Evolutionary conservation across 2,797 vertebrate genomes (phyloP), one percentile per base, ranked within the genome.

Genomic region (Eremophila alpestris): DNA sequence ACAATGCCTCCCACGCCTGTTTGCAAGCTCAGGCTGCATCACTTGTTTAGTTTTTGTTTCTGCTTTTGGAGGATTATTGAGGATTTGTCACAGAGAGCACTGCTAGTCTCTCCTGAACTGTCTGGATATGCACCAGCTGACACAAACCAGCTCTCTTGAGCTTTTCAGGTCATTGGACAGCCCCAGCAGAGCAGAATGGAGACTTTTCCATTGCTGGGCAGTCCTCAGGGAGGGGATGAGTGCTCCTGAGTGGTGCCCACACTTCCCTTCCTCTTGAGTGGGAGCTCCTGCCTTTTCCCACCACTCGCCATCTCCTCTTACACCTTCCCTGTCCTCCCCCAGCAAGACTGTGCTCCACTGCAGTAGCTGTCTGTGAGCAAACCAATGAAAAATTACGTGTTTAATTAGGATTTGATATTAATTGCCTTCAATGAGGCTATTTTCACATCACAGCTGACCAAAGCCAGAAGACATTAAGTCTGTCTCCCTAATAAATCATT

Each of bases 361-460:
- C 76, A 77, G 80, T 63, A 80, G 78, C 56, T 84, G 52, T 34
- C 83, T 65, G 34, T 10, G 6, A 75, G 34, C 16, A 86, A 79
- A 87, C 34, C 40, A 85, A 54, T 4, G n/a, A 70, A 87, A 86
- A 40, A 45, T 51, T 58, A 83, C 80, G 52, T 0, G 77, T 94
- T 93, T 92, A 91, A 89, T 83, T 55, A 80, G 67, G 34, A 11
- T 67, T 94, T 86, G 49, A 46, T 87, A 85, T 52, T 95, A 83
- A 94, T 93, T 88, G 69, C 52, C 67, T 95, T 90, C 81, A 89
- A 26, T 78, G 64, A 86, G 70, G 49, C 51, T 93, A 65, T 94
- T 97, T 97, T 96, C 87, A 79, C 83, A 93, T 84, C 71, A 27
- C 56, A 90, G 85, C 75, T 96, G 94, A 96, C 91, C 95, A 74